phyloP scores from a whole-genome alignment of 2,113 vertebrate species.

The Forbesichthys agassizii region DNA sequence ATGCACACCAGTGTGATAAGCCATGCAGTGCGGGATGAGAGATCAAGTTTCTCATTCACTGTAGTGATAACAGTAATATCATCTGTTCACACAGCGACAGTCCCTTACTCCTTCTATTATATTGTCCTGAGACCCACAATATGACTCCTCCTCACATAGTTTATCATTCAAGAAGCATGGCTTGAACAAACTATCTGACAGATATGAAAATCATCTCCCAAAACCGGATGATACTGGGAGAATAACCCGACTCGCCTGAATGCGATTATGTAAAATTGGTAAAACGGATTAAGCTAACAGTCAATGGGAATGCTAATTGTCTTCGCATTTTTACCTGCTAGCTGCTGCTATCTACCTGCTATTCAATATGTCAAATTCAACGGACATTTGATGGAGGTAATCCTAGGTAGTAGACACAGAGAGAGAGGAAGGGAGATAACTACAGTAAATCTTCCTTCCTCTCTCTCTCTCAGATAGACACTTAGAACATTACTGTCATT shows the following conservation, averaged over 20 bases:
- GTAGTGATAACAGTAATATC: slow-evolving; percentile 40
- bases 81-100: slow-evolving; percentile 19
- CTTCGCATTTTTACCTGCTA: neutral
- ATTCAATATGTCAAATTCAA: neutral
- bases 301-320: slow-evolving; percentile 7
- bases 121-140: slow-evolving; percentile 11
- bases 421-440: neutral
- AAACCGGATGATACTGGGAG: neutral
- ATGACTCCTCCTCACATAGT: slow-evolving; percentile 5
- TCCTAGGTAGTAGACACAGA: neutral
- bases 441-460: neutral
- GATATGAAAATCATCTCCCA: slow-evolving; percentile 9
- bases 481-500: too few relatives aligned
- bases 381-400: neutral
- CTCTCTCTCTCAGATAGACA: too few relatives aligned
- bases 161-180: slow-evolving; percentile 22
- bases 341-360: neutral
- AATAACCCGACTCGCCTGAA: slow-evolving; percentile 22
- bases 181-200: slow-evolving; percentile 17
- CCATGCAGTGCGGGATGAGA: neutral
- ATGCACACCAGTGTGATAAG: slow-evolving; percentile 35
- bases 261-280: slow-evolving; percentile 25
- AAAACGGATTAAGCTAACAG: slow-evolving; percentile 33
- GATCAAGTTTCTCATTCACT: slow-evolving; percentile 45
- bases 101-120: slow-evolving; percentile 4